Evolutionary conservation across 1,140 invertebrate genomes (phyloP), one percentile per base, ranked within the genome.

Genomic region (Fopius arisanus): DNA sequence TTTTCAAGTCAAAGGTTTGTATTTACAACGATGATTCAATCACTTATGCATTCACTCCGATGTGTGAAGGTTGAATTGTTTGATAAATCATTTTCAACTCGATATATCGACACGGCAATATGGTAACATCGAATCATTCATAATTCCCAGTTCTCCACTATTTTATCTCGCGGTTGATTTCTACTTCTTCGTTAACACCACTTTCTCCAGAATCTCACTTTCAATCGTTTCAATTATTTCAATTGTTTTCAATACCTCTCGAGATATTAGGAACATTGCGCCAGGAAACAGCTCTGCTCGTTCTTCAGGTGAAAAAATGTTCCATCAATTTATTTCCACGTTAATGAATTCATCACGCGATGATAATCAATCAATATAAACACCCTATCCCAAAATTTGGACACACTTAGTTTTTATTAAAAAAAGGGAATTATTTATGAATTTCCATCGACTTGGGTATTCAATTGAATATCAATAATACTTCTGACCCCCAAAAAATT

Each of bases 401-500:
- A 41, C n/a, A 37, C 29, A 33, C 29, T 67, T 31, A n/a, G 1
- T 28, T 23, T 19, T 62, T 23, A 59, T 59, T 2, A 14, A 59
- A 59, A 59, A 26, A 10, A 23, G 3, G 12, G 12, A 26, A 62
- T 23, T 28, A 28, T 5, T 62, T 5, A 26, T 29, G 3, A 3
- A 62, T 62, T 62, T 28, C 28, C 67, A 63, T 12, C 66, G 69
- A 19, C 37, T 41, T 41, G 14, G 12, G 3, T 19, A 68, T 9
- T 68, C 19, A 41, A 59, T 72, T 59, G 40, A 62, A 69, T 72
- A n/a, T 63, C 48, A 23, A 70, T 40, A 74, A 75, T 41, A 70
- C 62, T 37, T 37, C 12, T 72, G 40, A 78, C 76, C 72, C 9
- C 43, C 62, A n/a, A 31, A 76, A 19, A 72, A 67, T 51, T 76